A percentile compares a stretch with the other conserved stretches of the same genome.
phyloP scores from a whole-genome alignment of 2,797 vertebrate species.

The Coendou prehensilis region DNA sequence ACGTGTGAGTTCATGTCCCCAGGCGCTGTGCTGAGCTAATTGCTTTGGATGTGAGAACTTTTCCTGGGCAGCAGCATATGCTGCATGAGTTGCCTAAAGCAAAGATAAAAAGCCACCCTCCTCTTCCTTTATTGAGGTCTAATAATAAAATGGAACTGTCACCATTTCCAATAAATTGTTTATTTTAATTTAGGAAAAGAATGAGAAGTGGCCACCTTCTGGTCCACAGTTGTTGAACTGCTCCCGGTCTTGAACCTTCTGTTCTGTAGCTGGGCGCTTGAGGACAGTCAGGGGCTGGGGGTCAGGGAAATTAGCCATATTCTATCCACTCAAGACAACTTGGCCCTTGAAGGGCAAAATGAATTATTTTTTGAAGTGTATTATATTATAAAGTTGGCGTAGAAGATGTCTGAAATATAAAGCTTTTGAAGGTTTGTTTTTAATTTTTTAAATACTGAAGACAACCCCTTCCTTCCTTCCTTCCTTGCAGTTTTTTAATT shows the following conservation, averaged over 20 bases:
- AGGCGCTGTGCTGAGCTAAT: conserved; percentile 88
- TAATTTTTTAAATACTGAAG: not conserved
- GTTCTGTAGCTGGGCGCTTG: not conserved
- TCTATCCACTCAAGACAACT: conserved; percentile 13
- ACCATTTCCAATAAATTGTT: conserved; percentile 69
- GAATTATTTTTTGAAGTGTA: conserved; percentile 7
- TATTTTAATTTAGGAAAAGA: conserved; percentile 79
- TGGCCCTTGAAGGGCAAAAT: not conserved
- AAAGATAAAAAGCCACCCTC: conserved; percentile 67
- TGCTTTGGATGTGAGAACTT: conserved; percentile 82
- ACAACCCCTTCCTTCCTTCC: not conserved
- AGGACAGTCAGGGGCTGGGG: not conserved
- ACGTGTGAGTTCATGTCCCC: conserved; percentile 18
- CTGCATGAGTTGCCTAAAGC: conserved; percentile 73
- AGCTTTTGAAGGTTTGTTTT: not conserved
- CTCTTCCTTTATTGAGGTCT: conserved; percentile 70
- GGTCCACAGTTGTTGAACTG: not conserved
- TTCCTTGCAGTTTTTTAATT: not conserved
- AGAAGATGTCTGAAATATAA: not conserved
- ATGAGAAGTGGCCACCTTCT: conserved; percentile 34
- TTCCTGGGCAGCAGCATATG: conserved; percentile 77
- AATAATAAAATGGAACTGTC: conserved; percentile 73
- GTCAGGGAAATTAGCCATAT: conserved; percentile 33
- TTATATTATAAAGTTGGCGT: not conserved
- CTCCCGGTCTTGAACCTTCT: not conserved